Evolutionary conservation across 2,888 invertebrate genomes (phyloP).

Genomic region (Yponomeuta evonymella): DNA sequence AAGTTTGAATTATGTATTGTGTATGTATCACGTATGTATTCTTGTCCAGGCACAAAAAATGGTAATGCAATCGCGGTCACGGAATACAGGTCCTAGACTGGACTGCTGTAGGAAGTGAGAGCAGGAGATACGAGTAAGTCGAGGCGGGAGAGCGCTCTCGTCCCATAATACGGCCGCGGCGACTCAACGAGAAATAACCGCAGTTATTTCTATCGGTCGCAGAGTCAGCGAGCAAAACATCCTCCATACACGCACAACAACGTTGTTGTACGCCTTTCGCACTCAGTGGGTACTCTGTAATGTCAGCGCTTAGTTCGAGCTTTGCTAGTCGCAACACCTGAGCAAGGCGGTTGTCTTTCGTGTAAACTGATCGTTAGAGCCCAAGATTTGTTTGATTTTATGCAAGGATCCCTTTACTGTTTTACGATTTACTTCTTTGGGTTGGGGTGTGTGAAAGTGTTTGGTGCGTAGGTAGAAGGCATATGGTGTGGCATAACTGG

Average conservation of each 20-base stretch:
- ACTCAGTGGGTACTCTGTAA: slow-evolving; percentile 2
- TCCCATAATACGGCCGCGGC: slow-evolving; percentile 29
- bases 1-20: too few species aligned
- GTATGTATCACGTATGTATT: too few species aligned
- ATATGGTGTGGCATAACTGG: too few species aligned
- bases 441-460: too few species aligned
- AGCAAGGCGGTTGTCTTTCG: background rate
- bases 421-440: too few species aligned
- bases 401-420: too few species aligned
- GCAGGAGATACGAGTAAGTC: slow-evolving; percentile 16
- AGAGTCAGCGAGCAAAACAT: slow-evolving; percentile 48
- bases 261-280: slow-evolving; percentile 40
- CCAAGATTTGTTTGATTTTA: too few species aligned
- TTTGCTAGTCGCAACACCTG: background rate
- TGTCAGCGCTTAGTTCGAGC: background rate
- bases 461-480: too few species aligned
- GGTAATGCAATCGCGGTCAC: too few species aligned
- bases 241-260: slow-evolving; percentile 43
- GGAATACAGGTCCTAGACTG: too few species aligned
- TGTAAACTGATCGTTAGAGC: background rate
- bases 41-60: too few species aligned
- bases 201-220: slow-evolving; percentile 62
- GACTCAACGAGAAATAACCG: slow-evolving; percentile 30
- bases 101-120: background rate
- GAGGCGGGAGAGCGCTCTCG: slow-evolving; percentile 21